Conservation (phyloP, 30 jellyfish, hydroid and myxozoan genomes). For the Aurelia coerulea region DNA sequence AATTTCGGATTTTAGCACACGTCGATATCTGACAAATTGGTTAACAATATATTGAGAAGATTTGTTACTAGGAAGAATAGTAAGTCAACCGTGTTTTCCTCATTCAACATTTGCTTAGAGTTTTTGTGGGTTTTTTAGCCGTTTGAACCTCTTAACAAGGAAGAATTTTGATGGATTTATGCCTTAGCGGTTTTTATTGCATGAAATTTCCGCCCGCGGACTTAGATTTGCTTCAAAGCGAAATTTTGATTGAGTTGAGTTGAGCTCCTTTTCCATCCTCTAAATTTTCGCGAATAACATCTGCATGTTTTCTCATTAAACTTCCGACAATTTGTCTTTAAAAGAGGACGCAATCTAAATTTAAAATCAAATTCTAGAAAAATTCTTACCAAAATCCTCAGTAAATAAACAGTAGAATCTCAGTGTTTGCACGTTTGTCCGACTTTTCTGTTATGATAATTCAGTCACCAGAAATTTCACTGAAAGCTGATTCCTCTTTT, state of each 20-base stretch:
- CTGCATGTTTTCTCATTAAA: not conserved
- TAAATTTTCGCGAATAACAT: not conserved
- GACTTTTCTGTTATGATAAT: too few relatives aligned
- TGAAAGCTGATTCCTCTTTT: too few relatives aligned
- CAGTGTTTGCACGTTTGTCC: too few relatives aligned
- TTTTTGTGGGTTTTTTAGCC: constrained; percentile 56
- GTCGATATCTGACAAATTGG: constrained; percentile 4
- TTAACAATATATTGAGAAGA: constrained; percentile 48
- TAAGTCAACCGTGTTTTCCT: constrained; percentile 9
- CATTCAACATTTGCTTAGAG: constrained; percentile 37
- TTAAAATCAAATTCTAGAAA: too few relatives aligned
- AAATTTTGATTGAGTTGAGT: not conserved
- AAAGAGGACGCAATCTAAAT: too few relatives aligned
- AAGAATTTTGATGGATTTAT: constrained; percentile 18
- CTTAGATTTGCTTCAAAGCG: constrained; percentile 22
- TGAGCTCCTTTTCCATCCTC: not conserved
- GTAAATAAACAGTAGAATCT: too few relatives aligned
- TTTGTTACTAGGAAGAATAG: constrained; percentile 18
- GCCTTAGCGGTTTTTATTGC: constrained; percentile 37
- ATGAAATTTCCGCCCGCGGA: constrained; percentile 28
- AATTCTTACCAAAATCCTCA: too few relatives aligned
- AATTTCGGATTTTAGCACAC: not conserved
- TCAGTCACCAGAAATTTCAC: too few relatives aligned
- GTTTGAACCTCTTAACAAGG: constrained; percentile 38
- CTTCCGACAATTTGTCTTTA: not conserved